Conservation (phyloP, 2,797 vertebrate species). For the Chiroxiphia lanceolata region DNA sequence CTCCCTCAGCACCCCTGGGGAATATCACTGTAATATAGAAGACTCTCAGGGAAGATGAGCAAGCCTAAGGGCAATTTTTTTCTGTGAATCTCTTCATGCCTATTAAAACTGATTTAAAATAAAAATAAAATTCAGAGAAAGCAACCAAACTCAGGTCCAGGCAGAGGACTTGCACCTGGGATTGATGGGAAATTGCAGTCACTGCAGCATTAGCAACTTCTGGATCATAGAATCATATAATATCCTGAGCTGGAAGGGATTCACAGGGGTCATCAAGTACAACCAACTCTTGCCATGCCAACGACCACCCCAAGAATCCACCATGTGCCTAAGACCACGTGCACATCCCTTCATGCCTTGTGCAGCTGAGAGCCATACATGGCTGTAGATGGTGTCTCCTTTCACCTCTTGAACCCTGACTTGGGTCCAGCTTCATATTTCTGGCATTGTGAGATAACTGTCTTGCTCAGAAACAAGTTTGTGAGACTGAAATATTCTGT, state of each 20-base stretch:
- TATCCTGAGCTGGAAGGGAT: neutral
- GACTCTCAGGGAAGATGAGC: neutral
- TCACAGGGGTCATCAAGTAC: neutral
- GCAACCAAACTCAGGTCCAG: neutral
- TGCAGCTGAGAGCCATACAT: fast-evolving
- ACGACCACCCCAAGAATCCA: neutral
- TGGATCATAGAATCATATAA: neutral
- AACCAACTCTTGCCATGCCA: neutral
- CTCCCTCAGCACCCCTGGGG: neutral
- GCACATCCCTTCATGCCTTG: neutral
- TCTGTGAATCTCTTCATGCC: neutral
- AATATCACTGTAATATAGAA: neutral
- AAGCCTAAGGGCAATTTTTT: neutral
- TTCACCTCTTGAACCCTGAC: neutral
- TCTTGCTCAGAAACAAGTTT: neutral
- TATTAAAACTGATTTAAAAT: neutral
- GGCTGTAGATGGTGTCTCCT: neutral
- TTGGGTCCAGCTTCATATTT: neutral
- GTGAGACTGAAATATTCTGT: neutral
- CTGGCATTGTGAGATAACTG: neutral
- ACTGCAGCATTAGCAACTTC: neutral
- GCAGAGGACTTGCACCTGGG: neutral
- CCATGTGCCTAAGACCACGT: neutral
- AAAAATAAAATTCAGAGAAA: neutral
- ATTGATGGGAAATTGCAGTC: neutral